Conservation (phyloP, 2,113 vertebrate species). For the Sitta europaea region DNA sequence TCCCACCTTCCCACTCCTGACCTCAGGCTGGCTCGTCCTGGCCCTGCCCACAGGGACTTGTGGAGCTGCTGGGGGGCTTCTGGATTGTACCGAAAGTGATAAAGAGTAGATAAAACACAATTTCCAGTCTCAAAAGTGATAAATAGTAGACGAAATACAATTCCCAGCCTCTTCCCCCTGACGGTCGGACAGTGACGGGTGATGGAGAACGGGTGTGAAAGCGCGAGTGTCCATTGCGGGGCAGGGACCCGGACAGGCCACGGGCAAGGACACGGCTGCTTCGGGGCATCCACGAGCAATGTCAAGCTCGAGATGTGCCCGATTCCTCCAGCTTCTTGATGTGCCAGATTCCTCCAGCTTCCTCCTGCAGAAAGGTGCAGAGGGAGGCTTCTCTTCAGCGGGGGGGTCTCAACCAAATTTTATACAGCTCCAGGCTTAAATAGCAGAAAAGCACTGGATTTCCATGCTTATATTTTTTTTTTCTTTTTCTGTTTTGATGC, state of each 20-base stretch:
- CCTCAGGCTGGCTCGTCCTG: rapidly evolving
- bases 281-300: rapidly evolving
- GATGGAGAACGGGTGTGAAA: rapidly evolving
- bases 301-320: rapidly evolving
- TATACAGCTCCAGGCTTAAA: neutral
- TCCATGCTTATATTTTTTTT: rapidly evolving
- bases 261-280: rapidly evolving
- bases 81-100: rapidly evolving
- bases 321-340: rapidly evolving
- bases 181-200: rapidly evolving
- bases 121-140: rapidly evolving
- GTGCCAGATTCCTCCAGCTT: no score
- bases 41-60: rapidly evolving
- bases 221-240: rapidly evolving
- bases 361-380: no score
- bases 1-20: rapidly evolving
- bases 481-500: neutral
- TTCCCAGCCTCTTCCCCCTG: no score
- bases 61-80: no score
- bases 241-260: rapidly evolving
- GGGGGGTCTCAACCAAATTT: neutral
- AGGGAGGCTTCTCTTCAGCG: neutral
- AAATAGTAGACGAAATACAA: neutral
- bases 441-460: neutral
- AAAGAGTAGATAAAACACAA: neutral